Evolutionary conservation across 2,113 vertebrate genomes (phyloP).

Genomic region (Ailuropoda melanoleuca): DNA sequence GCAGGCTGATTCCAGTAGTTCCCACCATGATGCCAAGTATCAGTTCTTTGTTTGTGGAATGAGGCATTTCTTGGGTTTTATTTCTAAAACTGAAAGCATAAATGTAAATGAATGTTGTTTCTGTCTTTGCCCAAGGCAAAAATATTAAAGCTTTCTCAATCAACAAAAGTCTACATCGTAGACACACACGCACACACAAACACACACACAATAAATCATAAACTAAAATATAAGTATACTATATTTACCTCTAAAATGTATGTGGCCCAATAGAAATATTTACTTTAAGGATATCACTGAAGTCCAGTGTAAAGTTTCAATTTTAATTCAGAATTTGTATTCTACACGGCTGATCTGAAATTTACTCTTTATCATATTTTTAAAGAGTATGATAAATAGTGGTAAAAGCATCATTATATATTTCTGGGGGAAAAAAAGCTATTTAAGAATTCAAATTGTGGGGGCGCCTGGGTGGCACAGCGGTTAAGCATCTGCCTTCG

Average conservation of each 20-base stretch:
- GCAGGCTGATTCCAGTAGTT: slow-evolving; percentile 91
- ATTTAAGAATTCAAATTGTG: slow-evolving; percentile 27
- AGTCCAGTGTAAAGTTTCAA: not conserved
- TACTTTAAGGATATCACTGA: not conserved
- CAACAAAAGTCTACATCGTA: not conserved
- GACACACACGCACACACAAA: not conserved
- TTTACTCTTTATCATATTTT: not conserved
- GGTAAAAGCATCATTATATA: not conserved
- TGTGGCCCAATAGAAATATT: not conserved
- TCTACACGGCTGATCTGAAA: not conserved
- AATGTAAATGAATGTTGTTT: slow-evolving; percentile 45
- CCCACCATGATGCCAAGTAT: slow-evolving; percentile 91
- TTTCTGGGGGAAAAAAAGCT: not conserved
- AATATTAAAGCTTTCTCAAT: not conserved
- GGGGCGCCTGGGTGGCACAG: too few species aligned
- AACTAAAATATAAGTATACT: not conserved
- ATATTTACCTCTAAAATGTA: not conserved
- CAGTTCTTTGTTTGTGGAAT: slow-evolving; percentile 88
- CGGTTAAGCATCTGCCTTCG: too few species aligned
- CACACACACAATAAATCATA: not conserved
- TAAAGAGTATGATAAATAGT: not conserved
- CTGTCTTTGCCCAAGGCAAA: not conserved
- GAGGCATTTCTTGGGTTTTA: slow-evolving; percentile 87
- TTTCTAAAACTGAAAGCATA: slow-evolving; percentile 79
- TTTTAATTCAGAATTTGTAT: slow-evolving; percentile 40